A percentile compares a stretch with the other conserved stretches of the same genome.
Evolutionary conservation across 2,113 vertebrate species (phyloP).

Genomic region (Pelmatolapia mariae): DNA sequence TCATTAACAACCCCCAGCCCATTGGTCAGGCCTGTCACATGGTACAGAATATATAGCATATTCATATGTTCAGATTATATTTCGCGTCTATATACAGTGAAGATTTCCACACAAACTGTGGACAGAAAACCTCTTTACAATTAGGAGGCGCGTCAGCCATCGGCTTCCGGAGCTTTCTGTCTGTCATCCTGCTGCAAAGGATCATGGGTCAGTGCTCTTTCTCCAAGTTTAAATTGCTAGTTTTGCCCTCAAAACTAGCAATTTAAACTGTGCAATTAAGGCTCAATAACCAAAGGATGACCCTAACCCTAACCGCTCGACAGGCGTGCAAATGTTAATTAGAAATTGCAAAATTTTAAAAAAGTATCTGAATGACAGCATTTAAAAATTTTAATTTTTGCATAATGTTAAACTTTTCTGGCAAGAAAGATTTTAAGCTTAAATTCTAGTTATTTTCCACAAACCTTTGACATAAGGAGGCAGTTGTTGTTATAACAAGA

Average conservation of each 20-base stretch:
- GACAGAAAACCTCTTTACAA: conserved; percentile 3
- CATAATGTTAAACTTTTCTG: background rate
- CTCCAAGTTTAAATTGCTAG: background rate
- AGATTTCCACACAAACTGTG: background rate
- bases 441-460: background rate
- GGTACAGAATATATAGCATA: conserved; percentile 24
- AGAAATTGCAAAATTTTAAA: background rate
- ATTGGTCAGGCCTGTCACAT: conserved; percentile 15
- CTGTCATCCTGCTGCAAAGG: background rate
- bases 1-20: background rate
- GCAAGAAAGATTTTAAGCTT: background rate
- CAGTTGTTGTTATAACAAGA: background rate
- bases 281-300: background rate
- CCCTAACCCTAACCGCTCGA: background rate
- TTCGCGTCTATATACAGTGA: conserved; percentile 43
- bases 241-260: accelerated
- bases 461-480: background rate
- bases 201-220: background rate
- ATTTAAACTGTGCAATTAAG: background rate
- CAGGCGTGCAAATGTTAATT: background rate
- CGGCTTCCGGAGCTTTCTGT: background rate
- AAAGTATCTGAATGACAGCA: background rate
- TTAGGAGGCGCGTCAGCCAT: background rate
- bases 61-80: background rate
- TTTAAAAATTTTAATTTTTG: accelerated